Conservation (phyloP, 2,888 invertebrate species). For the Steinernema hermaphroditum region DNA sequence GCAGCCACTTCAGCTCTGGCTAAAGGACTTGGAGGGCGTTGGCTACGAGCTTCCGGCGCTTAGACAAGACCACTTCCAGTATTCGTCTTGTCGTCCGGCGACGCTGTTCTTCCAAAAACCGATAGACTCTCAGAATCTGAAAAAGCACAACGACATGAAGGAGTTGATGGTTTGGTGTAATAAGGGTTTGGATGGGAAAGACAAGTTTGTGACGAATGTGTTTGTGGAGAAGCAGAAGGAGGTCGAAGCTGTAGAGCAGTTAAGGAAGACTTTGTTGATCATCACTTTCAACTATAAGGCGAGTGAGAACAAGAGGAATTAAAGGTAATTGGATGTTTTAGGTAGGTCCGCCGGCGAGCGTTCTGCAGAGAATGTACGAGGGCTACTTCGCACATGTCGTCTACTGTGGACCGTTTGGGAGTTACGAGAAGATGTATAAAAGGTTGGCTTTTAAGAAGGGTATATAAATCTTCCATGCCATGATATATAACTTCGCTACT, state of each 20-base stretch:
- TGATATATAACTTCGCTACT: too few relatives aligned
- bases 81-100: background rate
- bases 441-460: background rate
- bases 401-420: conserved; percentile 37
- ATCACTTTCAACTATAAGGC: conserved; percentile 38
- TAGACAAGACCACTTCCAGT: background rate
- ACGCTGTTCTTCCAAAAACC: background rate
- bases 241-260: background rate
- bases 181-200: conserved; percentile 19
- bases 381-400: conserved; percentile 38
- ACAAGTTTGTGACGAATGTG: background rate
- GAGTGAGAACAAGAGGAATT: conserved; percentile 17
- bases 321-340: background rate
- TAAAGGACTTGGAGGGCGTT: conserved; percentile 21
- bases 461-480: too few relatives aligned
- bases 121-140: background rate
- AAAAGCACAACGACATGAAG: background rate
- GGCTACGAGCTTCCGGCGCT: background rate
- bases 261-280: conserved; percentile 31
- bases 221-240: background rate
- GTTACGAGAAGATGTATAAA: background rate
- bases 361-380: conserved; percentile 37
- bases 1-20: conserved; percentile 33
- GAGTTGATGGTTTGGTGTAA: conserved; percentile 24
- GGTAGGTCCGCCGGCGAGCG: background rate